phyloP scores from a whole-genome alignment of 1,140 invertebrate species.

The Ips typographus region DNA sequence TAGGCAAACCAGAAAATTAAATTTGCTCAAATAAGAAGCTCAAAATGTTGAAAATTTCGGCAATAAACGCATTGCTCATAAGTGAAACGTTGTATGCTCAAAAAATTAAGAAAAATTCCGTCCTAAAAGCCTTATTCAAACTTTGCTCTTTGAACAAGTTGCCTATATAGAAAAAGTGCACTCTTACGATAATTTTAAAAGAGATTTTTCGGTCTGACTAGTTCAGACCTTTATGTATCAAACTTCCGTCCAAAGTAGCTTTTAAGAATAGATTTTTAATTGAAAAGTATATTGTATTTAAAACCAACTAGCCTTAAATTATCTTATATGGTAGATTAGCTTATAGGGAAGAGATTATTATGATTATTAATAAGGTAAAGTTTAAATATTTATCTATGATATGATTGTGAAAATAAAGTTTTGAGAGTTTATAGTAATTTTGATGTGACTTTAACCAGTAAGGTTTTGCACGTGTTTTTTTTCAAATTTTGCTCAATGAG shows the following conservation, averaged over 20 bases:
- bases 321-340: neutral
- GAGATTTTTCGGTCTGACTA: constrained; percentile 13
- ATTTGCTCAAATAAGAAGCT: too few species aligned
- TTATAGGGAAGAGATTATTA: neutral
- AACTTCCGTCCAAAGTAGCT: constrained; percentile 34
- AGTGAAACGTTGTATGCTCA: too few species aligned
- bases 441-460: too few species aligned
- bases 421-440: neutral
- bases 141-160: neutral
- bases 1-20: too few species aligned
- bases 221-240: constrained; percentile 18
- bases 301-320: neutral
- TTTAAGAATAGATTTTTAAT: constrained; percentile 17
- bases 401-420: neutral
- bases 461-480: too few species aligned
- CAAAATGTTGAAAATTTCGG: too few species aligned
- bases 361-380: neutral
- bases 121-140: too few species aligned
- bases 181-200: constrained; percentile 28
- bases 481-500: too few species aligned
- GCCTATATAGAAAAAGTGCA: constrained; percentile 21
- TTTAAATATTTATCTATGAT: constrained; percentile 3
- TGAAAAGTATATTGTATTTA: neutral
- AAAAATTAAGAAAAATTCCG: neutral
- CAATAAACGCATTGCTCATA: too few species aligned